phyloP scores from a whole-genome alignment of 2,888 invertebrate species.

The Scrobipalpa atriplicella region DNA sequence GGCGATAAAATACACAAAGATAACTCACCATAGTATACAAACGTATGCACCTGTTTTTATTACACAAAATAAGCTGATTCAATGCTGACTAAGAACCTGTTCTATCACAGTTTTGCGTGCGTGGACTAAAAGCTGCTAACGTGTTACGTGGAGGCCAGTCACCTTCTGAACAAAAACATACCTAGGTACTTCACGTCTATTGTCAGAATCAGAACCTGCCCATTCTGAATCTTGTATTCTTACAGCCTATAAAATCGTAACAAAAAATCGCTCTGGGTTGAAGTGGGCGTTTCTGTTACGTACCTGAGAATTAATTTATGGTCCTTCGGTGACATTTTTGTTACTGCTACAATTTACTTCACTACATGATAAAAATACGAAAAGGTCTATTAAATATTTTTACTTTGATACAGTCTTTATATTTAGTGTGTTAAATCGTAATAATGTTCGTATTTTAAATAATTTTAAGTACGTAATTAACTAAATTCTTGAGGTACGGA shows the following conservation, averaged over 20 bases:
- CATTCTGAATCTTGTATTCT: neutral
- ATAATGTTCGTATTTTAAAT: too few species aligned
- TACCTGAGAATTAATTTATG: neutral
- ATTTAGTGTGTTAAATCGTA: too few species aligned
- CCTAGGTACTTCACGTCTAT: neutral
- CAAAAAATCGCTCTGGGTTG: neutral
- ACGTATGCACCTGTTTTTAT: neutral
- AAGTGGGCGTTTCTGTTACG: neutral
- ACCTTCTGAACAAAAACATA: neutral
- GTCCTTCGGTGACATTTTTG: neutral
- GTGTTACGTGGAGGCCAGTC: neutral
- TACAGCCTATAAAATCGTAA: neutral
- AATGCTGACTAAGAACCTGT: neutral
- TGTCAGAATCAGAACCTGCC: neutral
- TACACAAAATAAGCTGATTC: neutral
- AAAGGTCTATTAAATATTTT: too few species aligned
- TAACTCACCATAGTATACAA: neutral
- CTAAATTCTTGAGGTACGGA: too few species aligned
- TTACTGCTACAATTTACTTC: too few species aligned
- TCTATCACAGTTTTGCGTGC: neutral
- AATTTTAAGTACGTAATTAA: too few species aligned
- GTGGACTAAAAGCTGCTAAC: slow-evolving; percentile 3
- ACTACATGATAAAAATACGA: too few species aligned
- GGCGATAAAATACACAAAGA: neutral
- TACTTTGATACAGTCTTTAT: too few species aligned